Percentiles rank a stretch among this genome's conserved stretches.
phyloP scores from a whole-genome alignment of 2,113 vertebrate species.

The Lepus americanus region DNA sequence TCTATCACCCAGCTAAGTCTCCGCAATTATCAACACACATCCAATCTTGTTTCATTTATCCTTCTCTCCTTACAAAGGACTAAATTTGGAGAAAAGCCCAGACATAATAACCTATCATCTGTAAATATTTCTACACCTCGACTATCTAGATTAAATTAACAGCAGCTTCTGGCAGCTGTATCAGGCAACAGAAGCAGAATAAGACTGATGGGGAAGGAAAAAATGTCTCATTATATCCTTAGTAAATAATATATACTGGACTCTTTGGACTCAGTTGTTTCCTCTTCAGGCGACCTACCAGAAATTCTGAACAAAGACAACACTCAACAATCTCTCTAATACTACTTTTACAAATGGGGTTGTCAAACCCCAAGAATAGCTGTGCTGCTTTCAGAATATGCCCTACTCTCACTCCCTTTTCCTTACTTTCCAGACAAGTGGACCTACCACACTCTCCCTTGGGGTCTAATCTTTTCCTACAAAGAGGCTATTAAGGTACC shows the following conservation, averaged over 20 bases:
- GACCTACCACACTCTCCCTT: neutral
- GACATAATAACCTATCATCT: slow-evolving; percentile 29
- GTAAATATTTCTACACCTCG: slow-evolving; percentile 55
- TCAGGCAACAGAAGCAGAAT: neutral
- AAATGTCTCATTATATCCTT: neutral
- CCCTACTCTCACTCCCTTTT: slow-evolving; percentile 15
- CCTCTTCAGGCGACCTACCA: slow-evolving; percentile 5
- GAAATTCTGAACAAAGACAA: slow-evolving; percentile 44
- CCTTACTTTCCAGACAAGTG: neutral
- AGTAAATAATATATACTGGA: neutral
- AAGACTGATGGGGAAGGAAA: neutral
- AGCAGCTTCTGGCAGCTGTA: slow-evolving; percentile 2
- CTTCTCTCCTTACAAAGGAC: slow-evolving; percentile 1
- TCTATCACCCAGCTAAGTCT: slow-evolving; percentile 54
- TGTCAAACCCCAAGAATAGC: slow-evolving; percentile 33
- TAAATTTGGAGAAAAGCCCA: slow-evolving; percentile 57
- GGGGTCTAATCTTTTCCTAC: slow-evolving; percentile 5
- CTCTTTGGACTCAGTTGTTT: slow-evolving; percentile 37
- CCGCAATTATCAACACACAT: slow-evolving; percentile 29
- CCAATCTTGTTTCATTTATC: slow-evolving; percentile 52
- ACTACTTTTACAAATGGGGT: slow-evolving; percentile 39
- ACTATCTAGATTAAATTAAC: slow-evolving; percentile 28
- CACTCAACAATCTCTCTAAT: slow-evolving; percentile 27
- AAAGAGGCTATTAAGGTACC: slow-evolving; percentile 35
- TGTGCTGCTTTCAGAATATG: slow-evolving; percentile 53